Evolutionary conservation across 1,140 invertebrate species (phyloP), one percentile per base, ranked within the genome.

Genomic region (Spodoptera frugiperda): DNA sequence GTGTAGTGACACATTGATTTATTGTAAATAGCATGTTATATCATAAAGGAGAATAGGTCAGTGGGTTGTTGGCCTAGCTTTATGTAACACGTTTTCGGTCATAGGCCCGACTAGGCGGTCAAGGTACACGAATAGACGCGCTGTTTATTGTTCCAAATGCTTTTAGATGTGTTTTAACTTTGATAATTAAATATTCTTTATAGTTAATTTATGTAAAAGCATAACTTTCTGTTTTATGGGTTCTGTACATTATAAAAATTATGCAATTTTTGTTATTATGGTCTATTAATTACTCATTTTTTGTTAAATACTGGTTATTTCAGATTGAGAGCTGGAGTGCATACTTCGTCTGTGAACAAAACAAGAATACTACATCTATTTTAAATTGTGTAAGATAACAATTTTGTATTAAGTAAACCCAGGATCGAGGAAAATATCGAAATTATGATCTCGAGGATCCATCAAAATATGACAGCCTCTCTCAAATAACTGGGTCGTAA

Each of bases 401-500:
- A n/a, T n/a, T n/a, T n/a, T n/a, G 21, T 8, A 49, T 65, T 65
- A 25, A 49, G 17, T 65, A 25, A 30, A 67, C 11, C 8, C 39
- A n/a, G 21, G 44, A 49, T 6, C 19, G 19, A 0, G 12, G 63
- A 25, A 65, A 49, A 67, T 67, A 49, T 49, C 63, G 63, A n/a
- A 25, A 11, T 63, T 67, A 25, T 49, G 44, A 67, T 49, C 46
- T 49, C 44, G 63, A 8, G 63, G 19, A 77, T 78, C 78, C 84
- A 84, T 87, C 83, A 84, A 82, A 83, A 82, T 79, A 87, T 87
- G 86, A 87, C 77, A 86, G 65, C 75, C 78, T 80, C 80, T 82
- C 77, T 75, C 71, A 81, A 70, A 77, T 83, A 90, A 88, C 84
- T 86, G 75, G 88, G 90, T 85, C 87, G 84, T 75, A 77, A 79